Base-by-base conservation (phyloP, 2,113 vertebrate genomes). In the Erythrolamprus reginae region DNA sequence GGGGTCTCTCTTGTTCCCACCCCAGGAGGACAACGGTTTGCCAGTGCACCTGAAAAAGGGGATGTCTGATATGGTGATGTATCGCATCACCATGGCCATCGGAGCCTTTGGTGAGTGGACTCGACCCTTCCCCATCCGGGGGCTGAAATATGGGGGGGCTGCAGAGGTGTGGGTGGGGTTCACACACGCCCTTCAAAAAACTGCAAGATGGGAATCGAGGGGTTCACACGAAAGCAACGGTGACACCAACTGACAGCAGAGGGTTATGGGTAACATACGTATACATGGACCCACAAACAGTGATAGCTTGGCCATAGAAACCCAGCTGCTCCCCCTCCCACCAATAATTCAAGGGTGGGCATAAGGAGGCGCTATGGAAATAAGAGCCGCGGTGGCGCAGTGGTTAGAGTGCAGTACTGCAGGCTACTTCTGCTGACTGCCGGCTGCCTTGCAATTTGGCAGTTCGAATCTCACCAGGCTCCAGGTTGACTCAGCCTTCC, bases 41-140 rank as follows among this genome's bases (percentile, higher is more conserved):
- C 98, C 98, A 0, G 95, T 98, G 33, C 97, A 98, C 92, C 95
- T 98, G 88, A 98, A 98, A 87, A 96, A 97, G n/a, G 98, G 98
- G 13, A 92, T 92, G 0, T 7, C 15, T 0, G 98, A 98, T 2
- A 92, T 96, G 1, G 23, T 98, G 55, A 89, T 98, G 0, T 98
- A 98, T 91, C 94, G 97, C 2, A 21, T 94, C 1, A 98, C 98
- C 91, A 98, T 98, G 97, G 90, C 89, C 0, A 84, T 98, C 7
- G 96, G 96, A 6, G 0, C 96, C 1, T 91, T 84, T 94, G 97
- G 98, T 98, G 93, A 90, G 84, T 23, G 9, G 23, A 4, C 1
- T 38, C 42, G 0, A 48, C 23, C 21, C 10, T 7, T 15, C 5
- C 15, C 61, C 0, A 2, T 17, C 65, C 0, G 5, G n/a, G n/a